phyloP scores from a whole-genome alignment of 2,113 vertebrate species.

The Rostratula benghalensis region DNA sequence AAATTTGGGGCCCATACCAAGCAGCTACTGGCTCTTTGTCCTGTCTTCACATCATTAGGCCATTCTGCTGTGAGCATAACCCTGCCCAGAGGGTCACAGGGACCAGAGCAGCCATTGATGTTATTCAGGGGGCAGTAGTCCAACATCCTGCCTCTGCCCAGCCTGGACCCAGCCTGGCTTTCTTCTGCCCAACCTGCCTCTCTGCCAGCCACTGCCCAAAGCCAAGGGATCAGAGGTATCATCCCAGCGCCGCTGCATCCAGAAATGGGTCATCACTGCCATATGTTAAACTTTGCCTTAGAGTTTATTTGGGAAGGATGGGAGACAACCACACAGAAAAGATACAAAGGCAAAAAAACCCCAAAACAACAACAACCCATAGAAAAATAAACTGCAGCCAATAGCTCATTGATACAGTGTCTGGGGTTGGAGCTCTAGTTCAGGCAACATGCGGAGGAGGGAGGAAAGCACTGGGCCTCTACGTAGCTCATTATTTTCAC shows the following conservation, averaged over 20 bases:
- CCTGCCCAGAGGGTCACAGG: neutral
- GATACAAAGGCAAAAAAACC: neutral
- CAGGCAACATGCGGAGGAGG: rapidly evolving
- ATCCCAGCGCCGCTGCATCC: neutral
- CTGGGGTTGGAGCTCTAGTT: neutral
- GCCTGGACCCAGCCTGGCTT: neutral
- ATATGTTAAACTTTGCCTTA: neutral
- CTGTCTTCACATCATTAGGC: neutral
- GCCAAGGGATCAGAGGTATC: neutral
- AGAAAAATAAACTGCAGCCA: slow-evolving; percentile 26
- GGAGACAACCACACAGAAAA: neutral
- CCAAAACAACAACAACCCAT: rapidly evolving
- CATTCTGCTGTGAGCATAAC: neutral
- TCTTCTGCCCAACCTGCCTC: neutral
- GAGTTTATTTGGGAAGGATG: neutral
- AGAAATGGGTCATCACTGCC: neutral
- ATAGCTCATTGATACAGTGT: neutral
- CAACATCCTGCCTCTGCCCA: neutral
- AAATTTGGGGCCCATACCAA: neutral
- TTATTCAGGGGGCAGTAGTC: neutral
- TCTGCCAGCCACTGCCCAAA: neutral
- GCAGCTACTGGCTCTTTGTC: neutral
- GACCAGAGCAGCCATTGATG: neutral
- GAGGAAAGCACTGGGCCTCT: neutral
- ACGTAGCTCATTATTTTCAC: neutral